Conservation (phyloP, 2,888 invertebrate genomes). For the Ophion ellenae region DNA sequence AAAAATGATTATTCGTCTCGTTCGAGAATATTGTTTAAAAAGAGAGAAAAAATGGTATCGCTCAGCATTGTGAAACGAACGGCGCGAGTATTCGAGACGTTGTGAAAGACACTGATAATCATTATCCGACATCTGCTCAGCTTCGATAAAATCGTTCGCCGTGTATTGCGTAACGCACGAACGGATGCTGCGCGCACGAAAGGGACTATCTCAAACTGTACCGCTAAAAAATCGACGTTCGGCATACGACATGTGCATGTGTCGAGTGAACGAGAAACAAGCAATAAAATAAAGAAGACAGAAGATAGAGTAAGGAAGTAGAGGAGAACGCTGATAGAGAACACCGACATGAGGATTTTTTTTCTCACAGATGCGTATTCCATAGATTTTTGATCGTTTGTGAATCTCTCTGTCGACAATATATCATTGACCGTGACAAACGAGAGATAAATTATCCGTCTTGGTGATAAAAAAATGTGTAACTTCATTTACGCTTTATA, state of each 20-base stretch:
- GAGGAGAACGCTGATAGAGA: conserved; percentile 23
- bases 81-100: neutral
- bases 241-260: conserved; percentile 26
- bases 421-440: conserved; percentile 53
- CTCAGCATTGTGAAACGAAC: neutral
- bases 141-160: conserved; percentile 32
- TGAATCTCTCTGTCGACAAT: conserved; percentile 23
- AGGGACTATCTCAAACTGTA: conserved; percentile 1
- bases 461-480: conserved; percentile 10
- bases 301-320: conserved; percentile 18
- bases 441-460: conserved; percentile 44
- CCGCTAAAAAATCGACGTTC: conserved; percentile 7
- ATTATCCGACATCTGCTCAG: conserved; percentile 16
- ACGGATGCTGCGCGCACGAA: conserved; percentile 41
- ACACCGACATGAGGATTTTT: conserved; percentile 7
- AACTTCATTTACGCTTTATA: neutral
- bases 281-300: conserved; percentile 2
- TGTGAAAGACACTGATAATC: conserved; percentile 9
- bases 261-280: conserved; percentile 18
- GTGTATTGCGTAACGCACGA: conserved; percentile 38
- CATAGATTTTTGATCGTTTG: neutral
- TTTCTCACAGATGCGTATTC: neutral
- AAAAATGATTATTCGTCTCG: neutral
- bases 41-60: neutral
- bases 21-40: neutral